Conservation (phyloP, 2,113 vertebrate species). For the Halcyon senegalensis region DNA sequence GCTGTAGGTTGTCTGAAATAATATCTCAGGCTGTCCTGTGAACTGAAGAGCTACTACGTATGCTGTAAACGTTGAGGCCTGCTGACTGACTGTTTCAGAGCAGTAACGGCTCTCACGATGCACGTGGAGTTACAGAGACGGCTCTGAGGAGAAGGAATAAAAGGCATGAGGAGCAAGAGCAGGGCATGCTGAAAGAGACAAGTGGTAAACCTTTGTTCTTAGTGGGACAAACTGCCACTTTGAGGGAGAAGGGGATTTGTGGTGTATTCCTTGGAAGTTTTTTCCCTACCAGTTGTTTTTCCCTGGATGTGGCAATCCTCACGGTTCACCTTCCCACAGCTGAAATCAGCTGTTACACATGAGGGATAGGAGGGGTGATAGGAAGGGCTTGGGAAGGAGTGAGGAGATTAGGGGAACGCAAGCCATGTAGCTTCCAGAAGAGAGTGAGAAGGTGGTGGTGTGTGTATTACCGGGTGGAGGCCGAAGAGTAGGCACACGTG, state of each 20-base stretch:
- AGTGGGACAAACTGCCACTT: background rate
- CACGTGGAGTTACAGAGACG: fast-evolving
- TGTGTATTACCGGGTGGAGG: background rate
- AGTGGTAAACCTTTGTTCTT: background rate
- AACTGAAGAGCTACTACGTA: background rate
- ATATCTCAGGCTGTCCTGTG: background rate
- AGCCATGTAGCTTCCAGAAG: background rate
- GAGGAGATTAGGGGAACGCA: background rate
- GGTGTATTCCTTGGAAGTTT: background rate
- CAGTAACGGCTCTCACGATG: fast-evolving
- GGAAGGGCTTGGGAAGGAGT: background rate
- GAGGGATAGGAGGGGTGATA: background rate
- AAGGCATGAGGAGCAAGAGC: background rate
- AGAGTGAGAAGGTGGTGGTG: background rate
- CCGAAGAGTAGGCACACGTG: background rate
- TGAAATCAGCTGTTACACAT: fast-evolving
- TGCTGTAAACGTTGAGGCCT: background rate
- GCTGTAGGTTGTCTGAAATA: background rate
- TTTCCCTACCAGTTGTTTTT: background rate
- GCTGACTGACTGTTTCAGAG: background rate
- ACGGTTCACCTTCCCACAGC: background rate
- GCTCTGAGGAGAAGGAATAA: background rate
- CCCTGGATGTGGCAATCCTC: background rate
- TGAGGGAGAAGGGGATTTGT: background rate
- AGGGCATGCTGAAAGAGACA: background rate